Base-by-base conservation (phyloP, 2,113 vertebrate species). In the Neodon shergylaensis region DNA sequence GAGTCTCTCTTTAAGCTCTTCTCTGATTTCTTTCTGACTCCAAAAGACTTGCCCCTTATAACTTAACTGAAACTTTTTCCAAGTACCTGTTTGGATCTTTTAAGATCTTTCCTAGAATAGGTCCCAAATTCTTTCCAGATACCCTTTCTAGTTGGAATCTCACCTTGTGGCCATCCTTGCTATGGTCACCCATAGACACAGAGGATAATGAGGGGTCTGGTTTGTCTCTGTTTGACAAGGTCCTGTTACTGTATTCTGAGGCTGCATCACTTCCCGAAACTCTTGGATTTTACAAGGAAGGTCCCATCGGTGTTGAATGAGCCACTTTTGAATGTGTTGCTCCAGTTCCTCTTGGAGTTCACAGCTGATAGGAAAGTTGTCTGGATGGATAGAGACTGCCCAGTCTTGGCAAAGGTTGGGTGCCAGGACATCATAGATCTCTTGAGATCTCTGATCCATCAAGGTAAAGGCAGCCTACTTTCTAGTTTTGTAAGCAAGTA, bases 261-360 rank as follows among this genome's bases (percentile, higher is more conserved):
- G 47, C 26, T 47, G 81, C 7, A 36, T 79, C n/a, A 44, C 28
- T 17, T 90, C 66, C 16, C 47, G 39, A 63, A 82, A 52, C 16
- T 86, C 52, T 78, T 95, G 91, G 49, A 66, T 91, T 21, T 36
- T 92, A 22, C 1, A 11, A 33, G 91, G 65, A 54, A 87, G 17
- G 52, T 92, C 65, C 21, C 39, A 61, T 2, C 0, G 28, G 16
- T 96, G 84, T 44, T 82, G 83, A 49, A 94, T n/a, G 33, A 91
- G 42, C 92, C 88, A 49, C 0, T 74, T 95, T 70, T 94, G 92
- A 22, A 97, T 79, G 24, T 97, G 95, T 33, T 90, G 47, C 31
- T 97, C 90, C 31, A 95, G 65, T 63, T 92, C 77, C 7, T 61
- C 61, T 26, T 11, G 19, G 24, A 94, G 58, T 16, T 96, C 93